These are phyloP conservation scores for Drosophila seguyi DNA, from an alignment of 1,140 invertebrate species.

Conservation along the genomic window DNA sequence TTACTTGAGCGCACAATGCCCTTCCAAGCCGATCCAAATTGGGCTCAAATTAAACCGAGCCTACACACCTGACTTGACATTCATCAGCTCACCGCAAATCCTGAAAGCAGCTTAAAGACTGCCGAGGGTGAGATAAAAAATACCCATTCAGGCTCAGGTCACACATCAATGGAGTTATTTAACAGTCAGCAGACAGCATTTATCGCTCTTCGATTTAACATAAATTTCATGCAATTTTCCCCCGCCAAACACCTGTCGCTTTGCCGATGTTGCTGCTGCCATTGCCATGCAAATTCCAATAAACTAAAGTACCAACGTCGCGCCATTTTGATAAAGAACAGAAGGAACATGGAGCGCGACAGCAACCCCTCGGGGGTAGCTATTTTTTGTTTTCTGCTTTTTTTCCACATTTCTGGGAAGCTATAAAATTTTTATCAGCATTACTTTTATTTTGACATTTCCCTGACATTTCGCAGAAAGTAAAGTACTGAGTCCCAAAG, in stretches of 20 bases:
- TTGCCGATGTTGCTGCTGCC: slow-evolving; percentile 4
- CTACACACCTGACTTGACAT: slow-evolving; percentile 61
- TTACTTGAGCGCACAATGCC: not conserved
- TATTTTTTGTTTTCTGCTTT: slow-evolving; percentile 47
- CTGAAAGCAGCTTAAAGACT: slow-evolving; percentile 71
- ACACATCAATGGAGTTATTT: slow-evolving; percentile 57
- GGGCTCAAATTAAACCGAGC: not conserved
- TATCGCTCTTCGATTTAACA: slow-evolving; percentile 75
- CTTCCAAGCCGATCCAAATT: not conserved
- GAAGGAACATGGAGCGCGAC: slow-evolving; percentile 28
- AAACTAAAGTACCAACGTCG: slow-evolving; percentile 79
- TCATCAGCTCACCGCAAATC: slow-evolving; percentile 21
- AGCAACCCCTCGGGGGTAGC: slow-evolving; percentile 27
- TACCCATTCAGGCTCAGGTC: slow-evolving; percentile 6
- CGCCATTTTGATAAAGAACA: slow-evolving; percentile 77
- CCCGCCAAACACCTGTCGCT: slow-evolving; percentile 52
- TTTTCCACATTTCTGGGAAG: slow-evolving; percentile 73
- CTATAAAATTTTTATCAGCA: slow-evolving; percentile 84
- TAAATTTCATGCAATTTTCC: slow-evolving; percentile 57
- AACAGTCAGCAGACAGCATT: slow-evolving; percentile 63
- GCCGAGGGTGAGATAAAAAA: slow-evolving; percentile 56
- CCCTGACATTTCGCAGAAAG: slow-evolving; percentile 77
- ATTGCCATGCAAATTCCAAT: slow-evolving; percentile 77
- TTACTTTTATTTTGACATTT: slow-evolving; percentile 84
- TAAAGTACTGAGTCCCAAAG: slow-evolving; percentile 49